phyloP scores from a whole-genome alignment of 1,140 invertebrate genomes.

The Euwallacea fornicatus region DNA sequence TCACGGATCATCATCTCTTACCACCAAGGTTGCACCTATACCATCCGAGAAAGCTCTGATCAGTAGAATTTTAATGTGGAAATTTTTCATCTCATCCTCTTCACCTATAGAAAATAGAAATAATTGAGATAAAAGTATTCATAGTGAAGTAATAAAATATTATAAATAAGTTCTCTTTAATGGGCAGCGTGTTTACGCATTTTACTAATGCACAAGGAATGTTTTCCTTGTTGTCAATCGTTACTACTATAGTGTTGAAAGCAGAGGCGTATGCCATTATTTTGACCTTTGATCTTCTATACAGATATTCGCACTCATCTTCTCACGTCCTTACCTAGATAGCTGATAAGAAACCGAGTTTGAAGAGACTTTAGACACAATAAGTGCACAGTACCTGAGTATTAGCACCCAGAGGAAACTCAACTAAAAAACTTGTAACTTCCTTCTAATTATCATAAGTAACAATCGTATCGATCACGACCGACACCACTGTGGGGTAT shows the following conservation, averaged over 20 bases:
- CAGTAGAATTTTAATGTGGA: too few relatives aligned
- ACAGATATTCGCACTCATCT: neutral
- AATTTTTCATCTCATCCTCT: too few relatives aligned
- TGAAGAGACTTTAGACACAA: neutral
- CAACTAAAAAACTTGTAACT: neutral
- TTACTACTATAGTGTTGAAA: neutral
- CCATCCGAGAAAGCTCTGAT: too few relatives aligned
- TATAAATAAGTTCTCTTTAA: neutral
- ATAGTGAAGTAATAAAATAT: neutral
- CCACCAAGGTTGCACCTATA: too few relatives aligned
- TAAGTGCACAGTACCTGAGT: neutral
- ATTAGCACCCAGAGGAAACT: neutral
- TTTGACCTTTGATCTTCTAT: neutral
- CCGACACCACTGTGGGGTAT: constrained; percentile 22
- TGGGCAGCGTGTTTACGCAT: constrained; percentile 20
- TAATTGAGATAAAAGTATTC: too few relatives aligned
- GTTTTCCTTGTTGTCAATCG: constrained; percentile 30
- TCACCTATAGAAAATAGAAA: too few relatives aligned
- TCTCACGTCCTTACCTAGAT: neutral
- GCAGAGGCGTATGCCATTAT: neutral
- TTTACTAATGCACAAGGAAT: constrained; percentile 28
- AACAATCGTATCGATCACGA: neutral
- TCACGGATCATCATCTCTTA: too few relatives aligned
- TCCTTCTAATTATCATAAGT: neutral
- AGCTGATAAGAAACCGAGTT: neutral